These are phyloP conservation scores for Dascyllus trimaculatus DNA, from an alignment of 2,113 vertebrate species.

Conservation along the genomic window DNA sequence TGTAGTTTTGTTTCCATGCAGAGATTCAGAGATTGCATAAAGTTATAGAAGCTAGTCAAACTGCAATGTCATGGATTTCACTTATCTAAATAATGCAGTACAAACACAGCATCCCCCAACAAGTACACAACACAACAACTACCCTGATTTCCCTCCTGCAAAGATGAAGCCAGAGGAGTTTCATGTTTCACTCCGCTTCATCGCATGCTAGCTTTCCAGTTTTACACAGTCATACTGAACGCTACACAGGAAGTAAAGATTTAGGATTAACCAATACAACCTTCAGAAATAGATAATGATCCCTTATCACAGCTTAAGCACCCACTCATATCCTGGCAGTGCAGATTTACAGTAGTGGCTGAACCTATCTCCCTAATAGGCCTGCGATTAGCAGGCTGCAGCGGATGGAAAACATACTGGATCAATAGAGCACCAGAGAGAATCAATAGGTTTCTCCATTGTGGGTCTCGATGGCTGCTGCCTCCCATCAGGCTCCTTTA, in stretches of 20 bases:
- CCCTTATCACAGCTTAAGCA: slow-evolving; percentile 38
- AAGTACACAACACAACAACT: too few species aligned
- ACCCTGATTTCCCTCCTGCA: not conserved
- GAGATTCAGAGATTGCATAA: not conserved
- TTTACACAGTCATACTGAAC: not conserved
- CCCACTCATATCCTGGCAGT: slow-evolving; percentile 38
- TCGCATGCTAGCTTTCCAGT: not conserved
- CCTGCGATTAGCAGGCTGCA: slow-evolving; percentile 74
- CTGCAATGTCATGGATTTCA: not conserved
- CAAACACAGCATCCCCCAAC: not conserved
- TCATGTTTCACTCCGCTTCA: not conserved
- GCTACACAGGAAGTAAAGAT: slow-evolving; percentile 7
- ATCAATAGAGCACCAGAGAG: slow-evolving; percentile 79
- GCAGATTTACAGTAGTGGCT: slow-evolving; percentile 50
- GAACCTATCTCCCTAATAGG: slow-evolving; percentile 68
- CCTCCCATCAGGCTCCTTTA: slow-evolving; percentile 61
- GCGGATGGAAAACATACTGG: slow-evolving; percentile 71
- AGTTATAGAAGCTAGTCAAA: not conserved
- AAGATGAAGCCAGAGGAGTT: not conserved
- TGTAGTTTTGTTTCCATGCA: too few species aligned
- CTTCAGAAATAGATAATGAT: slow-evolving; percentile 28
- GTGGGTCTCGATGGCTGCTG: slow-evolving; percentile 45
- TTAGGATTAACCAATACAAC: slow-evolving; percentile 21
- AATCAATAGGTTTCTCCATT: slow-evolving; percentile 74
- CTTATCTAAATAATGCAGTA: not conserved